Conservation (phyloP, 2,888 invertebrate species). For the Stomorhina lunata region DNA sequence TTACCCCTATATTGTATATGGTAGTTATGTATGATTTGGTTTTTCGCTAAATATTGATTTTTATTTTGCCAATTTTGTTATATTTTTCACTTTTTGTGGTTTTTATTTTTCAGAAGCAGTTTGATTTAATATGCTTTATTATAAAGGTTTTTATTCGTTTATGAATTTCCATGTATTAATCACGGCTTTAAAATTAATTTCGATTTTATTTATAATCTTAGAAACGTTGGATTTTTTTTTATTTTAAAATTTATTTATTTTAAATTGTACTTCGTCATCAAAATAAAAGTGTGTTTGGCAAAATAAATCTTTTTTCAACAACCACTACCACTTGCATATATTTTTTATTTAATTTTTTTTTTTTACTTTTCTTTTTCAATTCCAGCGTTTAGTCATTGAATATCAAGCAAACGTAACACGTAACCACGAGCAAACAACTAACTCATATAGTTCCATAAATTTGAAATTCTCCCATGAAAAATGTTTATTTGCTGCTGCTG, state of each 20-base stretch:
- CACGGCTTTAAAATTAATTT: neutral
- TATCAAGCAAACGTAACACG: constrained; percentile 43
- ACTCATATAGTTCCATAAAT: constrained; percentile 40
- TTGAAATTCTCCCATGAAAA: constrained; percentile 36
- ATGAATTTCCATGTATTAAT: neutral
- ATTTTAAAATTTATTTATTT: constrained; percentile 12
- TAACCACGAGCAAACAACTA: constrained; percentile 60
- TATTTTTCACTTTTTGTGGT: neutral
- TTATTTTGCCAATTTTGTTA: neutral
- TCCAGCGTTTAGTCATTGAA: constrained; percentile 18
- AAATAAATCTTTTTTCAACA: constrained; percentile 28
- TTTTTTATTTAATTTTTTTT: constrained; percentile 1
- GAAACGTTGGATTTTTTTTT: neutral
- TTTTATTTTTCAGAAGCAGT: neutral
- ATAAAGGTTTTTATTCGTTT: neutral
- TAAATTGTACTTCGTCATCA: constrained; percentile 50
- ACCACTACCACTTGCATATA: constrained; percentile 13
- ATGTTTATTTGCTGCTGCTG: constrained; percentile 39
- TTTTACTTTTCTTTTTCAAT: constrained; percentile 10
- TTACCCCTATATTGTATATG: neutral
- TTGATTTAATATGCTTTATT: neutral
- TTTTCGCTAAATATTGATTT: constrained; percentile 27
- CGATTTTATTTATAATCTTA: neutral
- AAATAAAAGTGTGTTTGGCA: constrained; percentile 16
- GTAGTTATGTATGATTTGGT: neutral